Conservation (phyloP, 1,140 invertebrate genomes). For the Drosophila pruinosa region DNA sequence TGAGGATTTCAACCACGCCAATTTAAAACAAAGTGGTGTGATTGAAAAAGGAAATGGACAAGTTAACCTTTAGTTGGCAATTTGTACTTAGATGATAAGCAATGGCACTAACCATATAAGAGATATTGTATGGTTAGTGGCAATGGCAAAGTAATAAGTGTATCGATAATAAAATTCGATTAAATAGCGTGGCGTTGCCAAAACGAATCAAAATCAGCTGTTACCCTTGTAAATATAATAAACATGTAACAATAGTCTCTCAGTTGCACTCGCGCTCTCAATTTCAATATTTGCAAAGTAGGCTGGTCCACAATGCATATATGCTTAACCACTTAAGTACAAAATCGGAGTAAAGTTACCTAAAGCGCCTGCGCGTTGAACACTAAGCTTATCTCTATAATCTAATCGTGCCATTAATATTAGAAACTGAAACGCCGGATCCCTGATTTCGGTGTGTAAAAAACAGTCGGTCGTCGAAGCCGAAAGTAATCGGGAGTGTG, state of each 20-base stretch:
- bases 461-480: slow-evolving; percentile 48
- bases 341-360: background rate
- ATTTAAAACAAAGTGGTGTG: background rate
- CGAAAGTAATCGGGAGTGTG: slow-evolving; percentile 31
- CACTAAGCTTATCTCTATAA: slow-evolving; percentile 52
- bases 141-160: background rate
- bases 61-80: background rate
- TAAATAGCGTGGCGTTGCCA: slow-evolving; percentile 15
- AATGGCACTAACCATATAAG: too few species aligned
- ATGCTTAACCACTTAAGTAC: background rate
- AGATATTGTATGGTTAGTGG: too few species aligned
- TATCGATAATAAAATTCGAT: slow-evolving; percentile 8
- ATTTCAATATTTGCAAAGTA: slow-evolving; percentile 22
- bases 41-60: background rate
- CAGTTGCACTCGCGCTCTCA: slow-evolving; percentile 5
- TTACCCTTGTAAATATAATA: slow-evolving; percentile 17
- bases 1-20: background rate
- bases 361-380: slow-evolving; percentile 55
- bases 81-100: background rate
- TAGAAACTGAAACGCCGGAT: background rate
- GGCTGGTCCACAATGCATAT: slow-evolving; percentile 11
- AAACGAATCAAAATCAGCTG: slow-evolving; percentile 25
- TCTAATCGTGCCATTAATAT: slow-evolving; percentile 51
- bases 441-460: background rate
- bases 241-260: slow-evolving; percentile 15